Evolutionary conservation across 2,888 invertebrate species (phyloP).

Genomic region (Endomychus coccineus): DNA sequence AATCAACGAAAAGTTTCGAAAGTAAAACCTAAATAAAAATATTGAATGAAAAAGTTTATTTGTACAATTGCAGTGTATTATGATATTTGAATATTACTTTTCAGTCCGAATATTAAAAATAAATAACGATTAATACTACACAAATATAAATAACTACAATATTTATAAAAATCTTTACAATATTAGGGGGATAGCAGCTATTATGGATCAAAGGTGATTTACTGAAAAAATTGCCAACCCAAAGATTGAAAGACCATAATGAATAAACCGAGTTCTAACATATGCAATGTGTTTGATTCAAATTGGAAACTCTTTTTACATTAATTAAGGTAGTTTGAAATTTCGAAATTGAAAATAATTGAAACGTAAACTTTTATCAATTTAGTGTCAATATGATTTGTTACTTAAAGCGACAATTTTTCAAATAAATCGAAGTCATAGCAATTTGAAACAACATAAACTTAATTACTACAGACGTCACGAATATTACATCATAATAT

Average conservation of each 20-base stretch:
- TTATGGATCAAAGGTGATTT: too few species aligned
- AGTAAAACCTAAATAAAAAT: not conserved
- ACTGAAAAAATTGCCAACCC: too few species aligned
- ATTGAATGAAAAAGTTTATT: conserved; percentile 16
- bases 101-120: conserved; percentile 33
- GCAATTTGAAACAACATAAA: too few species aligned
- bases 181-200: too few species aligned
- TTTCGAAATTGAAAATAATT: not conserved
- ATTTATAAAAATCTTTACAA: conserved; percentile 26
- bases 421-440: too few species aligned
- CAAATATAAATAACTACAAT: conserved; percentile 28
- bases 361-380: conserved; percentile 1
- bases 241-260: too few species aligned
- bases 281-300: too few species aligned
- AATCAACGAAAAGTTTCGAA: conserved; percentile 1
- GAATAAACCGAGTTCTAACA: too few species aligned
- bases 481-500: conserved; percentile 37
- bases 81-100: conserved; percentile 30
- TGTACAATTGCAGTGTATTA: conserved; percentile 35
- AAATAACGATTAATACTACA: conserved; percentile 25
- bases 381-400: too few species aligned
- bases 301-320: too few species aligned
- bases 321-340: too few species aligned
- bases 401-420: too few species aligned
- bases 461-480: conserved; percentile 38